Base-by-base conservation (phyloP, 2,888 invertebrate species). In the Oxystoma pomonae region DNA sequence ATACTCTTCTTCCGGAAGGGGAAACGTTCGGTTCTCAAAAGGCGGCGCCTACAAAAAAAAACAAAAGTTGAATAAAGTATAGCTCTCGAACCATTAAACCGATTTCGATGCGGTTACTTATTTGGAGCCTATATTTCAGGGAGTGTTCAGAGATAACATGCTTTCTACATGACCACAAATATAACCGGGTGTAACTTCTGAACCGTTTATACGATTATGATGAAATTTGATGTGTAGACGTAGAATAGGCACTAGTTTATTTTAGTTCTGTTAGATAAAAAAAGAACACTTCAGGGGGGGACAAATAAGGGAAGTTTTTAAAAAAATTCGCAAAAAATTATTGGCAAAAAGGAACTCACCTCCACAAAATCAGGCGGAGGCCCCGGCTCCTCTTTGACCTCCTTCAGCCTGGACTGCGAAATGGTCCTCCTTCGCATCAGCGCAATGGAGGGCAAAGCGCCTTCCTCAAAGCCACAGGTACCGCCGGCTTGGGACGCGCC, bases 1-100 rank as follows among this genome's bases (percentile, higher is more conserved):
- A 77, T 89, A 91, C 19, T 83, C 81, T 55, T 87, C 87, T 57
- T 92, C 91, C 3, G 82, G 77, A 58, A 94, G 81, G 2, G 94
- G 94, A 80, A 93, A 94, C 67, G 80, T 79, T 58, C 92, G 84
- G 51, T 88, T 86, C 64, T 92, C 90, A 78, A 88, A 92, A 12
- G 94, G 92, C 68, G 86, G 83, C 75, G 90, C 85, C 72, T 73
- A 59, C 16, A 64, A 57, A 60, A 52, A 59, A 55, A 55, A 16
- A 19, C 35, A 20, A 19, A 53, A 19, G 19, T 53, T 16, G 7
- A 9, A 16, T 16, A 53, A n/a, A 3, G 17, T 19, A 53, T n/a
- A 17, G 17, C n/a, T n/a, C n/a, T n/a, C n/a, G n/a, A n/a, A n/a
- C n/a, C n/a, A n/a, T n/a, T n/a, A n/a, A n/a, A n/a, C n/a, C n/a